phyloP scores from a whole-genome alignment of 2,888 invertebrate species.

The Sesia bembeciformis region DNA sequence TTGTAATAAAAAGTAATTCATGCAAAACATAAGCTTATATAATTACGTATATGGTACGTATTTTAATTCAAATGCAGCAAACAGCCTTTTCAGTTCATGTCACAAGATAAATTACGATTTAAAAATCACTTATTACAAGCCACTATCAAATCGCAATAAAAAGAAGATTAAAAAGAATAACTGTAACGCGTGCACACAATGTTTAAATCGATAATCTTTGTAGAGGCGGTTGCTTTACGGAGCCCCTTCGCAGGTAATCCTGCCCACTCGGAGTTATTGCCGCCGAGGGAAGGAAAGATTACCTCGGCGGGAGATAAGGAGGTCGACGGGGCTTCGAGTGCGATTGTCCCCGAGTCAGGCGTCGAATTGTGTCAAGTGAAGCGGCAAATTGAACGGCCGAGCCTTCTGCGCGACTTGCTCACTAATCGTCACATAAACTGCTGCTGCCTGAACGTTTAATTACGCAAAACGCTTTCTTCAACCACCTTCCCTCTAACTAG shows the following conservation, averaged over 20 bases:
- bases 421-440: conserved; percentile 73
- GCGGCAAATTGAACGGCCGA: conserved; percentile 74
- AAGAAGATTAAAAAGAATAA: conserved; percentile 9
- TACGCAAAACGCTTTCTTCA: conserved; percentile 56
- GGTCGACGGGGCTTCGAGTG: conserved; percentile 71
- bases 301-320: conserved; percentile 74
- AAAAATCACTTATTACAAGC: no score
- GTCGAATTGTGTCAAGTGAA: conserved; percentile 75
- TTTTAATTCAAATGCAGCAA: no score
- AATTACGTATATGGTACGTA: no score
- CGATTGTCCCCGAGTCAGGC: conserved; percentile 75
- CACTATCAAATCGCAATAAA: no score
- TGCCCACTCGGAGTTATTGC: conserved; percentile 74
- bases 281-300: conserved; percentile 74
- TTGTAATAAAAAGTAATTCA: no score
- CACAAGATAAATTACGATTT: no score
- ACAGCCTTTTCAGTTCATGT: no score
- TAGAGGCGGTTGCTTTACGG: conserved; percentile 64
- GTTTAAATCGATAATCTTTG: conserved; percentile 69
- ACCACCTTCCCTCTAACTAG: conserved; percentile 8
- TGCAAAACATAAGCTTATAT: no score
- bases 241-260: conserved; percentile 72
- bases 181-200: conserved; percentile 53
- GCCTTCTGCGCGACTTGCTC: conserved; percentile 64
- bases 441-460: conserved; percentile 59